Evolutionary conservation across 2,888 invertebrate species (phyloP).

Genomic region (Syrista parreyssii): DNA sequence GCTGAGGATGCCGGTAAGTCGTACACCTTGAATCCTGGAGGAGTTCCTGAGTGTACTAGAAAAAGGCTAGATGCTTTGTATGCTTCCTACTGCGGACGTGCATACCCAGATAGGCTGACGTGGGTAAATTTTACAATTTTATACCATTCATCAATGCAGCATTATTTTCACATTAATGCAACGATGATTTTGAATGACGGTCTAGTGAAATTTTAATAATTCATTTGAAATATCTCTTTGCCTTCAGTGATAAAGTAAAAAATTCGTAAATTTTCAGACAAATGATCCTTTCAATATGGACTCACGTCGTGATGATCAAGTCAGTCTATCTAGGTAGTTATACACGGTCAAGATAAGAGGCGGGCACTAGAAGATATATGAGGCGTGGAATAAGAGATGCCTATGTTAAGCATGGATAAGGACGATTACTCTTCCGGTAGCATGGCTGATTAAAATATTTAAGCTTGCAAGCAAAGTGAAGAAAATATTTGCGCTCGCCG

Average conservation of each 20-base stretch:
- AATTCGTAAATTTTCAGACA: background rate
- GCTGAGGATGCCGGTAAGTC: constrained; percentile 65
- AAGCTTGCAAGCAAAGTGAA: background rate
- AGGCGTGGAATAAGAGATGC: background rate
- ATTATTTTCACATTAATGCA: background rate
- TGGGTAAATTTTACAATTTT: background rate
- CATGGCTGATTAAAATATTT: background rate
- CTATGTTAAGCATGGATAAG: background rate
- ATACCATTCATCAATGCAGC: background rate
- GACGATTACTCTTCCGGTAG: background rate
- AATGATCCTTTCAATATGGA: background rate
- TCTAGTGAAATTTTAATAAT: background rate
- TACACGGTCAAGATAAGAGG: background rate
- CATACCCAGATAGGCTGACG: background rate
- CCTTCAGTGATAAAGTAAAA: background rate
- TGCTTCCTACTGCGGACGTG: background rate
- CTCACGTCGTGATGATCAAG: background rate
- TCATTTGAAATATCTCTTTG: background rate
- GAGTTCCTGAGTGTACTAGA: background rate
- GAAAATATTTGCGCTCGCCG: background rate
- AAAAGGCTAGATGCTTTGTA: background rate
- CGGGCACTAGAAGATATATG: background rate
- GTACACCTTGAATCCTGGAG: background rate
- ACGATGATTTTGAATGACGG: background rate
- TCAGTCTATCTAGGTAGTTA: background rate